Evolutionary conservation across 2,797 vertebrate genomes (phyloP), one percentile per base, ranked within the genome.

Genomic region (Oceanodroma leucorhoa): DNA sequence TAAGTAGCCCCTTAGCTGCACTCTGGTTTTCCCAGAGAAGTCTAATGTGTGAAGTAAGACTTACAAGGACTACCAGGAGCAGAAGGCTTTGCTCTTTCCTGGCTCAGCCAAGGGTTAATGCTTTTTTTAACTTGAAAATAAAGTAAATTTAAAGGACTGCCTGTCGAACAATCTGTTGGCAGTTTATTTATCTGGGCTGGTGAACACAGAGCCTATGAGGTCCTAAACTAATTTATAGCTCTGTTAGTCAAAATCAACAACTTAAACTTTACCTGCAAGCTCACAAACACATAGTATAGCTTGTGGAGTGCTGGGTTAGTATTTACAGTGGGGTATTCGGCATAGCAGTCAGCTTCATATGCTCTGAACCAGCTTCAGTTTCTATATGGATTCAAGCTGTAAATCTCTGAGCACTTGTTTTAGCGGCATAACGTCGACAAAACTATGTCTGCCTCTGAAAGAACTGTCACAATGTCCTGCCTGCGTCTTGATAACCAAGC

Each of bases 211-310:
- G 27, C 69, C 57, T 61, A 29, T 85, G 57, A 85, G 45, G 11
- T 78, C 57, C 54, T 83, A 54, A 93, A 80, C 50, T 87, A 91
- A 86, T 91, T 90, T 92, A 90, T 69, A 36, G 14, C 9, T 61
- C 45, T 89, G 38, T 58, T 69, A 87, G 77, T 95, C 84, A 96
- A 91, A 97, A 83, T 43, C 79, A 92, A 91, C 76, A 89, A 57
- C 41, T 65, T 91, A 67, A 83, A 58, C 27, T 70, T 87, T 40
- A 78, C 36, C 29, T 86, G 29, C 24, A 86, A 87, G 36, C 54
- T 67, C 72, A 58, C 50, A 75, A 85, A 57, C 34, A 71, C 6
- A 9, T 30, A 79, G 17, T 66, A 55, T 13, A 79, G 36, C 24
- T 82, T 76, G 20, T 88, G 73, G 50, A 81, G 18, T 22, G 24